Evolutionary conservation across 2,888 invertebrate species (phyloP), one percentile per base, ranked within the genome.

Genomic region (Chironomus riparius): DNA sequence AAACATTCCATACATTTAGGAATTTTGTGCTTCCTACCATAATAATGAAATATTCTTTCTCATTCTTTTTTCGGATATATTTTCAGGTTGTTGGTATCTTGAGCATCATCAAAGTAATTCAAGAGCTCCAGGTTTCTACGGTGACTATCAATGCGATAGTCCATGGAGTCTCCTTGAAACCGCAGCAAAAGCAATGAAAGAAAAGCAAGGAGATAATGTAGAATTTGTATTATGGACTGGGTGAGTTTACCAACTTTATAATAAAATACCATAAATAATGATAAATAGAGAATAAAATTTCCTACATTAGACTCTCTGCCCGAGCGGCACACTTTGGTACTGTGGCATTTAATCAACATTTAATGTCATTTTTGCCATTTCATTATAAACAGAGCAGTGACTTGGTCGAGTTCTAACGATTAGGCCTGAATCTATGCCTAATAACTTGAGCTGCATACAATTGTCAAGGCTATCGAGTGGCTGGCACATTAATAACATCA

Each of bases 151-250:
- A 78, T 96, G 96, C 85, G 95, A 96, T 85, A 91, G 95, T 80
- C 93, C 96, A 5, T 91, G 94, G 88, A 89, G 90, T 81, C 89
- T 97, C 80, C 92, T 96, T 80, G 91, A 93, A 83, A 94, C 95
- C 61, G 95, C 96, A 6, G 91, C 94, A 77, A 87, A 88, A 81
- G 91, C 93, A 79, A 96, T 96, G 96, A 90, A 91, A 84, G 89
- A 89, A 75, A 87, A 92, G 77, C 92, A 92, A 81, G 90, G 91
- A 69, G 92, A 94, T 83, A 94, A 93, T 82, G 92, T 95, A 77
- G 95, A 96, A 85, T 96, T 96, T 83, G 93, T 96, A 22, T 85
- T 97, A 24, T 97, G 96, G 96, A 96, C 96, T 22, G 96, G 95
- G 95, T 95, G 86, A 87, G 90, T 85, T 75, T 70, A 68, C 47